Evolutionary conservation across 2,888 invertebrate species (phyloP), one percentile per base, ranked within the genome.

Genomic region (Caenorhabditis macrosperma): DNA sequence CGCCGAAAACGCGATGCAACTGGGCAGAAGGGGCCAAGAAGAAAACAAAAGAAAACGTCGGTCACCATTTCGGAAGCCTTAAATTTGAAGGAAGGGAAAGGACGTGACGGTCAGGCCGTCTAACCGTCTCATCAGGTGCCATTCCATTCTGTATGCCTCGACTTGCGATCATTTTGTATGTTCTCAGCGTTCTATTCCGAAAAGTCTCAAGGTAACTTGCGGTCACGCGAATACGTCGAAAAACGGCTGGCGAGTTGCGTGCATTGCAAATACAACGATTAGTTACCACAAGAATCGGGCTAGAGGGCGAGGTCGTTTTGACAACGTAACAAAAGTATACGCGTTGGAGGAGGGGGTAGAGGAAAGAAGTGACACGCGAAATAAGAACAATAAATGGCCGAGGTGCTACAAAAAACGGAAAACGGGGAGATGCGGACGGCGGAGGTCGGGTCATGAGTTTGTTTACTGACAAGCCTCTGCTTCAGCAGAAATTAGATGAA

Each of bases 91-190:
- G 22, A 46, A 52, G 60, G 24, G 33, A 52, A 44, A 71, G 60
- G 54, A 61, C 61, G 44, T 10, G 61, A 44, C 22, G 48, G 59
- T 54, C 50, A 50, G 10, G 20, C 10, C n/a, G 30, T 22, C 20
- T 20, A 35, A 5, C 22, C 50, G 22, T 46, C 9, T 28, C 35
- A 33, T 30, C 15, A 12, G 46, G 63, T 63, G 72, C 72, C 72
- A 72, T 72, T 63, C 72, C 72, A 72, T 72, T 63, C 55, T 72
- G 63, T 71, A 61, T 72, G 72, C 72, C 72, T 72, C 63, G 63
- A 72, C 63, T 72, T 63, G 48, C 57, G 60, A 55, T 71, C 54
- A 54, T 28, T 71, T 69, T 69, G 52, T 59, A 60, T 69, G 54
- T 71, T 71, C 71, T 35, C 61, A 61, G 69, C 41, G 24, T 41